Percentiles rank a stretch among this genome's conserved stretches.
Conservation (phyloP, 2,888 invertebrate genomes). For the Morpho achilles region DNA sequence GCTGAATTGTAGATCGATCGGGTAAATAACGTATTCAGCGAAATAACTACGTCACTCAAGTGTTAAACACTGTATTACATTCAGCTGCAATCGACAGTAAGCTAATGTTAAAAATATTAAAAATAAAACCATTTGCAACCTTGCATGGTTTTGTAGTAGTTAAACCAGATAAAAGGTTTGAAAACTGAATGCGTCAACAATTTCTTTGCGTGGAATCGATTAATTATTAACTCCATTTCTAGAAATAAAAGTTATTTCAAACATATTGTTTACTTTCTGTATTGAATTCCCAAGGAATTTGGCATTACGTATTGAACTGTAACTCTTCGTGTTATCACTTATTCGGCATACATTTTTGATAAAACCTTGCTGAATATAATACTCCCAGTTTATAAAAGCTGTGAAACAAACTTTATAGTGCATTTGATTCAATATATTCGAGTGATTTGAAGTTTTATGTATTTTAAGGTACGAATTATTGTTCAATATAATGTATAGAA, state of each 20-base stretch:
- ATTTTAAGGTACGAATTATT: neutral
- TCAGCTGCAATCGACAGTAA: neutral
- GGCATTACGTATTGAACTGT: neutral
- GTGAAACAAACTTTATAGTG: neutral
- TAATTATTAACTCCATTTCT: neutral
- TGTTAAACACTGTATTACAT: neutral
- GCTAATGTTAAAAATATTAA: no score
- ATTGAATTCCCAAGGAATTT: slow-evolving; percentile 3
- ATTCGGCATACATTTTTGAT: slow-evolving; percentile 4
- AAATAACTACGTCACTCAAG: neutral
- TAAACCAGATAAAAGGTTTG: no score
- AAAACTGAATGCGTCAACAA: no score
- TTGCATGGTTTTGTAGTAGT: neutral
- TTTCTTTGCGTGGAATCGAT: neutral
- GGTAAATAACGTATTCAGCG: neutral
- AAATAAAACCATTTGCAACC: neutral
- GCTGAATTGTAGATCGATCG: slow-evolving; percentile 1
- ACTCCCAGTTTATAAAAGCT: neutral
- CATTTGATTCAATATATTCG: neutral
- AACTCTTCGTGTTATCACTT: slow-evolving; percentile 3
- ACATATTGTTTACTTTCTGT: neutral
- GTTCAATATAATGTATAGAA: no score
- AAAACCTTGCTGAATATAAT: neutral
- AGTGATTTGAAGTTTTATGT: neutral
- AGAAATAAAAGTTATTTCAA: neutral